Conservation (phyloP, 2,888 invertebrate genomes). For the Acleris cristana region DNA sequence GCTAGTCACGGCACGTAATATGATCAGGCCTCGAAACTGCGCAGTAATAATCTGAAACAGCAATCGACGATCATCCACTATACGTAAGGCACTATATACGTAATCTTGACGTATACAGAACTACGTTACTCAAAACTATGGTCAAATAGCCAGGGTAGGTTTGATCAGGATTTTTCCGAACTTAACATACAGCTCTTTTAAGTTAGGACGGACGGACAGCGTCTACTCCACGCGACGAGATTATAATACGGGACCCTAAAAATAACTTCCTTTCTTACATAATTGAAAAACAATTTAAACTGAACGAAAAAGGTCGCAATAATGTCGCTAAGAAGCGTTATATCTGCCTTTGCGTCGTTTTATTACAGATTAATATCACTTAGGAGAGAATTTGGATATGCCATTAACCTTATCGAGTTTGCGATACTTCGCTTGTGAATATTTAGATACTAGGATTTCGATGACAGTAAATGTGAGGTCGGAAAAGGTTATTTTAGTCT, state of each 20-base stretch:
- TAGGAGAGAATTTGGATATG: slow-evolving; percentile 3
- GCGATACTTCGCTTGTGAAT: slow-evolving; percentile 2
- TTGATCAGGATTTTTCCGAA: too few relatives aligned
- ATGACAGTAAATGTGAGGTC: neutral
- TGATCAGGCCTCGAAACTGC: slow-evolving; percentile 44
- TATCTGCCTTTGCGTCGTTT: neutral
- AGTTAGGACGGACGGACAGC: too few relatives aligned
- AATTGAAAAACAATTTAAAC: neutral
- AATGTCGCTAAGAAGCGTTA: neutral
- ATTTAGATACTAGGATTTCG: slow-evolving; percentile 6
- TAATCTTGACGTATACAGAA: too few relatives aligned
- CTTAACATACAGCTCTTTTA: too few relatives aligned
- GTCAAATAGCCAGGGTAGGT: too few relatives aligned
- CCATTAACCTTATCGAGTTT: slow-evolving; percentile 15
- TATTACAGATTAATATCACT: slow-evolving; percentile 22
- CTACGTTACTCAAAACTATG: too few relatives aligned
- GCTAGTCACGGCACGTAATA: slow-evolving; percentile 48
- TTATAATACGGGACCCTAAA: too few relatives aligned
- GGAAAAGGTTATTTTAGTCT: neutral
- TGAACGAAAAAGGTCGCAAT: neutral
- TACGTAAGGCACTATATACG: too few relatives aligned
- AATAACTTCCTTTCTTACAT: too few relatives aligned
- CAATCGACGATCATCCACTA: neutral
- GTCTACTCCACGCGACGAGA: too few relatives aligned
- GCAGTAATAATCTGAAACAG: slow-evolving; percentile 45